Conservation (phyloP, 1,140 invertebrate species). For the Drosophila melanica region DNA sequence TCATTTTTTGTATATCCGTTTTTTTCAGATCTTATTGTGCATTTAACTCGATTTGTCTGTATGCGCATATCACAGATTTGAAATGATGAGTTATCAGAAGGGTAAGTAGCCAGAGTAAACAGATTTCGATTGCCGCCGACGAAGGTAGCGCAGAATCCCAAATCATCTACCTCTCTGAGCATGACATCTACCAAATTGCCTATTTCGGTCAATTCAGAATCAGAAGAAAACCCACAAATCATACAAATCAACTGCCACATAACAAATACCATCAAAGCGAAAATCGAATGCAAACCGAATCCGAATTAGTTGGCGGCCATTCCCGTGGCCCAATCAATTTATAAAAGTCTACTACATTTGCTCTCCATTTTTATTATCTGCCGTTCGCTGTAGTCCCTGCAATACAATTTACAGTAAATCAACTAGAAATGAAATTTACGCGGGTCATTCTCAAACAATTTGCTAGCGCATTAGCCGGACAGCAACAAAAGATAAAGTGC, state of each 20-base stretch:
- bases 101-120: conserved; percentile 61
- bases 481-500: conserved; percentile 71
- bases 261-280: conserved; percentile 26
- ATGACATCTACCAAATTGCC: conserved; percentile 51
- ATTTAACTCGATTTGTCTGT: conserved; percentile 26
- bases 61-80: conserved; percentile 55
- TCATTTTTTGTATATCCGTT: not conserved
- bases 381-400: conserved; percentile 10
- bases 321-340: conserved; percentile 46
- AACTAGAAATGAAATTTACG: conserved; percentile 70
- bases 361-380: conserved; percentile 44
- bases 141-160: no score
- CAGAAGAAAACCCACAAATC: conserved; percentile 36
- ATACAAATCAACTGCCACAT: conserved; percentile 33
- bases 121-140: no score
- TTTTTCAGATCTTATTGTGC: conserved; percentile 43
- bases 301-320: conserved; percentile 34
- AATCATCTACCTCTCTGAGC: conserved; percentile 37
- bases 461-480: conserved; percentile 58
- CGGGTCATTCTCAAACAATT: conserved; percentile 78
- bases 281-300: conserved; percentile 34
- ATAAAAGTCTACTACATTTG: conserved; percentile 49
- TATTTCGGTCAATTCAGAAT: conserved; percentile 1
- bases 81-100: conserved; percentile 82
- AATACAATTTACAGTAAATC: conserved; percentile 79